Evolutionary conservation across 37 sponge, comb jelly and placozoan species (phyloP).

Genomic region (Halichondria panicea): DNA sequence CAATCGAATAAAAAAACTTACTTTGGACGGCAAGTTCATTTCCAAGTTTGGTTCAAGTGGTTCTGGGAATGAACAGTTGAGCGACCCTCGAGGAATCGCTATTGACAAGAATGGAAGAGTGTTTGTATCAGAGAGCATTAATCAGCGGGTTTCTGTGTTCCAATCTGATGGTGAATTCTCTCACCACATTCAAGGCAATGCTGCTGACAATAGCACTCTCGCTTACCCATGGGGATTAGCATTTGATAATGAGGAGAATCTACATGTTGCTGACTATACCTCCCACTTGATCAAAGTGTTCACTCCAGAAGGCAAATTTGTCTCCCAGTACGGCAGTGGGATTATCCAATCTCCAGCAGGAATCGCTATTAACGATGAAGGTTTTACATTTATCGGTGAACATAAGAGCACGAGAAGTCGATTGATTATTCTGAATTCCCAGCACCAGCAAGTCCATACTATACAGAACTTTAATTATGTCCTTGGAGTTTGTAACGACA

Average conservation of each 20-base stretch:
- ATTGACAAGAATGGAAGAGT: constrained; percentile 19
- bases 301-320: constrained; percentile 23
- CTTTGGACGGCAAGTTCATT: constrained; percentile 11
- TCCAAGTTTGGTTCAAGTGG: constrained; percentile 39
- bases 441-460: neutral
- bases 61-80: constrained; percentile 18
- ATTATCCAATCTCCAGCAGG: constrained; percentile 17
- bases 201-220: neutral
- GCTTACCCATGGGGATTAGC: constrained; percentile 44
- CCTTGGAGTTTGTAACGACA: constrained; percentile 7
- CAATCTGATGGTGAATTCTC: constrained; percentile 28
- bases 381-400: neutral
- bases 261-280: constrained; percentile 16
- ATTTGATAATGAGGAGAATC: constrained; percentile 19
- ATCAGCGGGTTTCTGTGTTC: constrained; percentile 31
- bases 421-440: constrained; percentile 1
- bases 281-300: constrained; percentile 19
- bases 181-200: neutral
- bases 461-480: neutral
- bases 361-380: constrained; percentile 28
- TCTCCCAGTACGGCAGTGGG: constrained; percentile 10
- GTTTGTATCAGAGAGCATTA: constrained; percentile 19
- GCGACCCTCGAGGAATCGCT: constrained; percentile 25
- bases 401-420: neutral
- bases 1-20: constrained; percentile 31